Evolutionary conservation across 2,888 invertebrate species (phyloP), one percentile per base, ranked within the genome.

Genomic region (Archaeoteleia sp.): DNA sequence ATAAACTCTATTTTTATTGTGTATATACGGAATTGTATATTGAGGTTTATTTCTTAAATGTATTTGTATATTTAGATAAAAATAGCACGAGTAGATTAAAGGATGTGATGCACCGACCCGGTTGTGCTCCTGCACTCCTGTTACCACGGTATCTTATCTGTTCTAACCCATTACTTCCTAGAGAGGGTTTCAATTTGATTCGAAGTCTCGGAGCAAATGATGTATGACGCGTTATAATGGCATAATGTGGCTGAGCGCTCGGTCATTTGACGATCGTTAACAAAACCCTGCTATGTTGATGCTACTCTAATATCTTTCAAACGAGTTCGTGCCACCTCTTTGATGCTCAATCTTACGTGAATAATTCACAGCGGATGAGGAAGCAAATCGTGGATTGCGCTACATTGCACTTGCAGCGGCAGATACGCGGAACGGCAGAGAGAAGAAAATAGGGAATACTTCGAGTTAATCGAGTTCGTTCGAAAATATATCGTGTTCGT

Each of bases 141-240:
- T 66, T 82, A 75, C 45, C 46, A 48, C 54, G 73, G 74, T 77
- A 74, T 74, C 72, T 74, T 68, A 71, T 75, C 74, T 76, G 75
- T 77, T 80, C 80, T 82, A 82, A 82, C 78, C 78, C 80, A 79
- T 80, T 77, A 80, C 78, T 82, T 78, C 73, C 70, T 73, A 69
- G 72, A 74, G 70, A 73, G 63, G 62, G 49, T 46, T 66, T 43
- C 45, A 30, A 55, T 35, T 34, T 55, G 2, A 55, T 43, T 39
- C 17, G 15, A 42, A 48, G 45, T 30, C 23, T 13, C 27, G 27
- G 15, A 53, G 55, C 55, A 45, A 14, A 54, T 51, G 48, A 51
- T 42, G 57, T 29, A 35, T 32, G 42, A 55, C 55, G 48, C 17
- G 32, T 14, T 23, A 9, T 35, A 27, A 27, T 42, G 15, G 35